Evolutionary conservation across 1,140 invertebrate genomes (phyloP), one percentile per base, ranked within the genome.

Genomic region (Dendrolimus kikuchii): DNA sequence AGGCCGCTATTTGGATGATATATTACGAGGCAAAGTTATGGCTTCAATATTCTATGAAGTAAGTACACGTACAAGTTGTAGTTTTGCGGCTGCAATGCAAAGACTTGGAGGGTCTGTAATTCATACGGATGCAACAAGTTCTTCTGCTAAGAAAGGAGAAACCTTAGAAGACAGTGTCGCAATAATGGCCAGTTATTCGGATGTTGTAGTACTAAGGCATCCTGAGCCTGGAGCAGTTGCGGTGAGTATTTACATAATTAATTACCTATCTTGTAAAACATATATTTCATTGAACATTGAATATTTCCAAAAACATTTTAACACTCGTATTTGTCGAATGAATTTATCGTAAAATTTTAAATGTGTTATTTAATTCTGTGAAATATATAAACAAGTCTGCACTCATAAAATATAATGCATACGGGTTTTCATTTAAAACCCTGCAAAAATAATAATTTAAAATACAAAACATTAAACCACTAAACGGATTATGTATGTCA

Each of bases 41-140:
- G 95, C 96, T 8, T 96, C 95, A 0, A 93, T 99, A 71, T 99
- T 99, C 81, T 99, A 98, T 86, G 98, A 99, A 90, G 95, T 94
- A 0, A 98, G 96, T 70, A 99, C 98, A 0, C 90, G 99, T 62
- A 99, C 99, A 0, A 94, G 93, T 70, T 97, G 96, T 75, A 99
- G 97, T 77, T 99, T 99, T 88, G 90, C 95, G 5, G 95, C 95
- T 3, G 99, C 99, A 4, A 99, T 99, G 96, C 93, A 97, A 78
- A 88, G 97, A 67, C 90, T 99, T 8, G 98, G 98, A 10, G 99
- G 98, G 0, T 90, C 91, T 7, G 96, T 99, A 0, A 93, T 98
- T 59, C 90, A 94, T 68, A 95, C 99, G 86, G 95, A 99, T 77
- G 93, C 93, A 57, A 90, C 91, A 0, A 95, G 92, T 46, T 99